Evolutionary conservation across 2,888 invertebrate genomes (phyloP), one percentile per base, ranked within the genome.

Genomic region (Leptodirus hochenwartii): DNA sequence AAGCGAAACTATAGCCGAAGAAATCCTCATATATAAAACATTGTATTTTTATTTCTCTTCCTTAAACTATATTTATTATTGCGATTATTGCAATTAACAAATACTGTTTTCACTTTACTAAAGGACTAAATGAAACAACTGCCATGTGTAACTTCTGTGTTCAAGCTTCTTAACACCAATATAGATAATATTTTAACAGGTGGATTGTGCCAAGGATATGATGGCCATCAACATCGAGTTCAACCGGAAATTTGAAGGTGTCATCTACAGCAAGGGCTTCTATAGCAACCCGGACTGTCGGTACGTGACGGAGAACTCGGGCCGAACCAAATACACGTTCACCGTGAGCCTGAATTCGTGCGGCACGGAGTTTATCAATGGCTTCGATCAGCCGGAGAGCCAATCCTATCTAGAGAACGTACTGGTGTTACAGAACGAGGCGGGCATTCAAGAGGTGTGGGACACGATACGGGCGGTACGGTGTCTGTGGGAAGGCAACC

Each of bases 181-280:
- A n/a, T n/a, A n/a, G n/a, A n/a, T n/a, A n/a, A n/a, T n/a, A n/a
- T n/a, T n/a, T n/a, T n/a, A n/a, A n/a, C 68, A 76, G 22, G 81
- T 81, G 1, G 64, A 75, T 43, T 81, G 81, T 43, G 73, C 75
- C 33, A 80, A 79, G 48, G 77, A 78, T 38, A 72, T 73, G 69
- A 81, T 82, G 81, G 76, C 72, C 2, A 79, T 81, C 34, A 69
- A 73, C 39, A 66, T 81, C 6, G 76, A 77, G 50, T 82, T 81
- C 51, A 78, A 79, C 49, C 65, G 73, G 36, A 60, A 57, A 11
- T 82, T 78, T 47, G 68, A 79, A 40, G 82, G 82, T 1, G 63
- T 81, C 9, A 77, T 82, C 39, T 82, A 82, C 45, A 78, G 80
- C 1, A 80, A 80, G 59, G 80, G 78, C 26, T 72, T 63, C 50